These are phyloP conservation scores for Spisula solida DNA, from an alignment of 2,888 invertebrate species.

Conservation along the genomic window DNA sequence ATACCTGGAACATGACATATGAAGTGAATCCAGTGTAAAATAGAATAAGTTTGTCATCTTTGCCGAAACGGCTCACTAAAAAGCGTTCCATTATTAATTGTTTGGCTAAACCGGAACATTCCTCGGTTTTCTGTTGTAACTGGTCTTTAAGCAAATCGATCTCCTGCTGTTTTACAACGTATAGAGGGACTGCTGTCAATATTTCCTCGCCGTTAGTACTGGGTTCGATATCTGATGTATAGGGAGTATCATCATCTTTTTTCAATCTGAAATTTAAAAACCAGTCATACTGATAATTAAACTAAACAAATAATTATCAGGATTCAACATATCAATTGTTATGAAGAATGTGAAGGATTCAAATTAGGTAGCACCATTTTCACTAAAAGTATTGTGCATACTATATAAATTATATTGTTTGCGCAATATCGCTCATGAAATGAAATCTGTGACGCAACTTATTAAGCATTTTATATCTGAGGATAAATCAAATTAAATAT, in stretches of 20 bases:
- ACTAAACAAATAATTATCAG: too few relatives aligned
- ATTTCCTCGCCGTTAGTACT: too few relatives aligned
- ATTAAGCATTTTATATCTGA: too few relatives aligned
- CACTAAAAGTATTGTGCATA: too few relatives aligned
- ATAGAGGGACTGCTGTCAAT: background rate
- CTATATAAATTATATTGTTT: too few relatives aligned
- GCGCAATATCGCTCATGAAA: background rate
- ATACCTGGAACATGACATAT: slow-evolving; percentile 37
- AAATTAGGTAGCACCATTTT: too few relatives aligned
- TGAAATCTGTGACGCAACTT: background rate
- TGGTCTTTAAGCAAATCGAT: slow-evolving; percentile 17
- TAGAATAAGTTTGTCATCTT: slow-evolving; percentile 38
- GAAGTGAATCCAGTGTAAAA: slow-evolving; percentile 59
- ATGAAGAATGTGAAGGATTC: too few relatives aligned
- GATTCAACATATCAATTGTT: too few relatives aligned
- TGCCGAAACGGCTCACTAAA: background rate
- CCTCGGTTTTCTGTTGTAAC: background rate
- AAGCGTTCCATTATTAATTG: slow-evolving; percentile 27
- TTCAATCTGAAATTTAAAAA: too few relatives aligned
- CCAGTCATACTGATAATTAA: too few relatives aligned
- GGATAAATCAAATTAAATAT: background rate
- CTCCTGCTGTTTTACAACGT: slow-evolving; percentile 36
- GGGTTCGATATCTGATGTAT: too few relatives aligned
- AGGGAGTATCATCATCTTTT: too few relatives aligned
- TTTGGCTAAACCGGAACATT: slow-evolving; percentile 9